phyloP scores from a whole-genome alignment of 2,797 vertebrate species.

The Lagodon rhomboides region DNA sequence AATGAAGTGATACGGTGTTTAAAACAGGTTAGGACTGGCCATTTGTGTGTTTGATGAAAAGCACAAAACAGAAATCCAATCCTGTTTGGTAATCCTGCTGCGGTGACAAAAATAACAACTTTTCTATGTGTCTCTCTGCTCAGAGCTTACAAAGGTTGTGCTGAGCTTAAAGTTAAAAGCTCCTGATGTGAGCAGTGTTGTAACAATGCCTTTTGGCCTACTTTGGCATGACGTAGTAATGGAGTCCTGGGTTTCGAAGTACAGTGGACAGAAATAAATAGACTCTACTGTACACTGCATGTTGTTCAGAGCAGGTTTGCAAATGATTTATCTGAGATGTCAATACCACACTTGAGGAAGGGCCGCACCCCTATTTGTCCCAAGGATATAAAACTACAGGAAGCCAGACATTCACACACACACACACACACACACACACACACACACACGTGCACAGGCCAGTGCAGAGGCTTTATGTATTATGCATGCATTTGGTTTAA shows the following conservation, averaged over 20 bases:
- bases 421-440: conserved; percentile 31
- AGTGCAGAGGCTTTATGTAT: conserved; percentile 72
- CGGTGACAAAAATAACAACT: no score
- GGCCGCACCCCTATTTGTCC: conserved; percentile 53
- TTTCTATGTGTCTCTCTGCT: no score
- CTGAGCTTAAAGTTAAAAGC: no score
- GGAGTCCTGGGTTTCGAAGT: not conserved
- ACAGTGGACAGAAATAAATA: not conserved
- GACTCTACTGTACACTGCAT: not conserved
- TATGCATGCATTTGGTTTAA: conserved; percentile 82
- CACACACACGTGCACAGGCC: conserved; percentile 33
- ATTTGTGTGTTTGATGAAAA: no score
- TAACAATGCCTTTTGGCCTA: not conserved
- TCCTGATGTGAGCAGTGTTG: no score
- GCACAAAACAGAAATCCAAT: no score
- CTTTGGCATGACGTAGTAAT: not conserved
- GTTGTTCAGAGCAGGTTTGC: conserved; percentile 14
- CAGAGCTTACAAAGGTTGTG: no score
- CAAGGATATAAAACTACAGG: conserved; percentile 52
- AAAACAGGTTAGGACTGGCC: no score
- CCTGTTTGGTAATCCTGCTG: no score
- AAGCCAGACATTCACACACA: conserved; percentile 39
- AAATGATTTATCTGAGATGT: conserved; percentile 38
- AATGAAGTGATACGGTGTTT: not conserved
- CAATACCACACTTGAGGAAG: conserved; percentile 35